Evolutionary conservation across 2,888 invertebrate species (phyloP), one percentile per base, ranked within the genome.

Genomic region (Xestia c-nigrum): DNA sequence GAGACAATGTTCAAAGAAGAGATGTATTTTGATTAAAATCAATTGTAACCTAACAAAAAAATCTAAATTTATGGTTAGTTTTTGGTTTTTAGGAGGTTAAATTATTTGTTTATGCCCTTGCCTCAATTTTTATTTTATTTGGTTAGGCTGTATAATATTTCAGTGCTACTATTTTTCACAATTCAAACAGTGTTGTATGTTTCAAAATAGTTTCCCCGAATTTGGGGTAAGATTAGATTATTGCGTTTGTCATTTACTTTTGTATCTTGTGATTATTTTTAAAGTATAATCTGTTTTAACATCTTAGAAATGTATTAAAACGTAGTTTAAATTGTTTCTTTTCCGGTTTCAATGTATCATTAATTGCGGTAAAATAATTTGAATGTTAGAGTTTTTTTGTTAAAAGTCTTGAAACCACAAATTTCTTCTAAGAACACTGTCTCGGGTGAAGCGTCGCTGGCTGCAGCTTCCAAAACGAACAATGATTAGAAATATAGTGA

Each of bases 1-100:
- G 97, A 96, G 97, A 97, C 97, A 97, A 97, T 97, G 97, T 97
- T 95, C 97, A 97, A 97, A 90, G 97, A 96, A 93, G 97, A 97
- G 92, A 96, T 96, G 95, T 97, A 96, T 90, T 97, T 97, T 84
- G 97, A 97, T 92, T 97, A 98, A 64, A 43, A 43, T 43, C n/a
- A 63, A 63, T 63, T 63, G 40, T 40, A 12, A 63, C 9, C 9
- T 31, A 61, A 31, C 31, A 9, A 59, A 31, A 59, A n/a, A 31
- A 59, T 31, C 31, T 19, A 31, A 38, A 14, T 9, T 19, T 38
- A 31, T 10, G 31, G 19, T 38, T 38, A 38, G 31, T 61, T 61
- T 24, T 64, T 24, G 64, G 14, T 64, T 43, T 63, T 64, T 24
- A 14, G 38, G 21, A 63, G 55, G 38, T 24, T 64, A 21, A 66